Conservation (phyloP, 2,888 invertebrate species). For the Brachypalpus laphriformis region DNA sequence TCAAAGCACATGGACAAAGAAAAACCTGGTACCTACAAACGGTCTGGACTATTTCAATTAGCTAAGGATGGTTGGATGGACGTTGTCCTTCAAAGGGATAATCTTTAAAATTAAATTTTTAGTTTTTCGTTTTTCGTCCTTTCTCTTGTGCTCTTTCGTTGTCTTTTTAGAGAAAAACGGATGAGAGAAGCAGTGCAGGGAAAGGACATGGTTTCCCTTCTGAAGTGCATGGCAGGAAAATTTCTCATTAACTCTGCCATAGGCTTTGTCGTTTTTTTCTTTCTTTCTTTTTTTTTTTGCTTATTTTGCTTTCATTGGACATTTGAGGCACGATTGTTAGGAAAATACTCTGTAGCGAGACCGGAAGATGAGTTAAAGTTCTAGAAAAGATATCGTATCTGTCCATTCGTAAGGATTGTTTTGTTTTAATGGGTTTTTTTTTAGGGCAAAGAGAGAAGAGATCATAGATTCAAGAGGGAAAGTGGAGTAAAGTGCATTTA, state of each 20-base stretch:
- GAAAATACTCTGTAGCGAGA: neutral
- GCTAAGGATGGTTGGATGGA: neutral
- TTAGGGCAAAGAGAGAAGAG: neutral
- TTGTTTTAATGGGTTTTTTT: slow-evolving; percentile 15
- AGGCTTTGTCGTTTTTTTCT: slow-evolving; percentile 1
- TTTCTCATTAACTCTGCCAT: slow-evolving; percentile 33
- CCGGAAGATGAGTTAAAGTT: slow-evolving; percentile 20
- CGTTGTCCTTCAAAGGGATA: slow-evolving; percentile 23
- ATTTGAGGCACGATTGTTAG: slow-evolving; percentile 3
- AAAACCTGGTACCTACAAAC: neutral
- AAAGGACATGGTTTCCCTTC: neutral
- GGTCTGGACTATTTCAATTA: slow-evolving; percentile 19
- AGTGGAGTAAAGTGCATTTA: slow-evolving; percentile 33
- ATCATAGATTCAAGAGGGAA: neutral
- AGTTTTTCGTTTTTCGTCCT: neutral
- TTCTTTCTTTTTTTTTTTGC: neutral
- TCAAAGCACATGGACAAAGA: neutral
- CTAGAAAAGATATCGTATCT: neutral
- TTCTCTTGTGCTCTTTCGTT: neutral
- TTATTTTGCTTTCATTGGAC: slow-evolving; percentile 9
- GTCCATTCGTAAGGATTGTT: neutral
- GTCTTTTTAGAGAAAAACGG: no score
- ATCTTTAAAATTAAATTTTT: slow-evolving; percentile 8
- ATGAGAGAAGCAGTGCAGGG: neutral
- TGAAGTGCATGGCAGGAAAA: neutral